Evolutionary conservation across 1,140 invertebrate genomes (phyloP), one percentile per base, ranked within the genome.

Genomic region (Oncopodura yosiiana): DNA sequence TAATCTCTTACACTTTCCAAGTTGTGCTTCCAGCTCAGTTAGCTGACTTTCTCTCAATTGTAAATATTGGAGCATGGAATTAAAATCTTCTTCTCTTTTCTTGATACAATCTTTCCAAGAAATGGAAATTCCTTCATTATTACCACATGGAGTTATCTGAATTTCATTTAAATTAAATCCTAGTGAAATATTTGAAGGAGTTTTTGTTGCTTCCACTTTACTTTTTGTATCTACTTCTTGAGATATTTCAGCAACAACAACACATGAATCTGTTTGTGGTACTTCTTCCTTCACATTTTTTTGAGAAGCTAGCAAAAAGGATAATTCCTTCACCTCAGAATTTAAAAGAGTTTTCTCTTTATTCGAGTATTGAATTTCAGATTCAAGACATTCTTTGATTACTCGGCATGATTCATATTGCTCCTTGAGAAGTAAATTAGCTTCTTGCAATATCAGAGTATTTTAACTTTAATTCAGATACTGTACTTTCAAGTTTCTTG

Each of bases 41-140:
- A 56, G 53, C 11, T 34, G 49, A 11, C 21, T 29, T 18, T 37
- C 44, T 4, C 53, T 27, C 18, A 23, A 23, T 18, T 32, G 14
- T 0, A 61, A 41, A 29, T 46, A 61, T n/a, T 52, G 37, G 49
- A 56, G 48, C 14, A 56, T 50, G 1, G 49, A 34, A 4, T 53
- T 27, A 29, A 61, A 60, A 26, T 60, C 58, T 8, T 54, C 45
- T n/a, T 54, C 58, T 41, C 58, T 19, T 49, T 60, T 55, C 21
- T 51, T 49, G 4, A 49, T n/a, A 24, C 24, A 39, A 50, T 39
- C 21, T 2, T 23, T 14, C 19, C n/a, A 16, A n/a, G 27, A 32
- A 8, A 9, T 6, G 24, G 16, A 6, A 8, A 12, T 24, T 16
- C 9, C n/a, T 6, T 4, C 5, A 3, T 19, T n/a, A 30, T 48